Evolutionary conservation across 2,888 invertebrate species (phyloP).

Genomic region (Biston stratarius): DNA sequence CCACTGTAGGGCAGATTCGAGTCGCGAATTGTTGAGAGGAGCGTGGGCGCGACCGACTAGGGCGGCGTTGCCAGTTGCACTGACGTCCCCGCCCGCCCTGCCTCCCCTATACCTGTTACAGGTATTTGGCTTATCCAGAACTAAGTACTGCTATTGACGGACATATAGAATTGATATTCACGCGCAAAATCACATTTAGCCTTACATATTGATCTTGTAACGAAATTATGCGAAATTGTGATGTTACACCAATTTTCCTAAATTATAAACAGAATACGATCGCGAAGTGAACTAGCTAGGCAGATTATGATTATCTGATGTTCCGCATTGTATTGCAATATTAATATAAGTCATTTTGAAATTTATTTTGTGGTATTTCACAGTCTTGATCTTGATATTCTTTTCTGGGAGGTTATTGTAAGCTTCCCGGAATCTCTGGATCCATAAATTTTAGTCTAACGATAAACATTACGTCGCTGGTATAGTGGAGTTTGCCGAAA

Average conservation of each 20-base stretch:
- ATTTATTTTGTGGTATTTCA: slow-evolving; percentile 21
- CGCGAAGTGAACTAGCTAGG: background rate
- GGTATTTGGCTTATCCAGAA: slow-evolving; percentile 73
- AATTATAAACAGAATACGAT: background rate
- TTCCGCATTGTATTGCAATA: too few relatives aligned
- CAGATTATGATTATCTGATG: too few relatives aligned
- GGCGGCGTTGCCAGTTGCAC: slow-evolving; percentile 73
- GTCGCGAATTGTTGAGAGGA: slow-evolving; percentile 54
- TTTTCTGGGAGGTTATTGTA: slow-evolving; percentile 42
- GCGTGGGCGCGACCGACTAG: slow-evolving; percentile 61
- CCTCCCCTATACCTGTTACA: slow-evolving; percentile 77
- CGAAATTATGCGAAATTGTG: background rate
- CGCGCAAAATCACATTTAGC: slow-evolving; percentile 51
- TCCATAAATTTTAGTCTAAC: slow-evolving; percentile 56
- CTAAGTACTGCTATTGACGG: slow-evolving; percentile 83
- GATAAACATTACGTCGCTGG: slow-evolving; percentile 53
- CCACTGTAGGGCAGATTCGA: slow-evolving; percentile 54
- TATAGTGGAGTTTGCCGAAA: slow-evolving; percentile 43
- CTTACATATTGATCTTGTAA: background rate
- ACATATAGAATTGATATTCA: slow-evolving; percentile 79
- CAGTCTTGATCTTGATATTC: slow-evolving; percentile 42
- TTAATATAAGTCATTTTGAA: slow-evolving; percentile 19
- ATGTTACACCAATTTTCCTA: background rate
- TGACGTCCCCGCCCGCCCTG: slow-evolving; percentile 69
- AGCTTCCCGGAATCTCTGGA: slow-evolving; percentile 52